Evolutionary conservation across 2,888 invertebrate species (phyloP), one percentile per base, ranked within the genome.

Genomic region (Eueremaeus valkanovi): DNA sequence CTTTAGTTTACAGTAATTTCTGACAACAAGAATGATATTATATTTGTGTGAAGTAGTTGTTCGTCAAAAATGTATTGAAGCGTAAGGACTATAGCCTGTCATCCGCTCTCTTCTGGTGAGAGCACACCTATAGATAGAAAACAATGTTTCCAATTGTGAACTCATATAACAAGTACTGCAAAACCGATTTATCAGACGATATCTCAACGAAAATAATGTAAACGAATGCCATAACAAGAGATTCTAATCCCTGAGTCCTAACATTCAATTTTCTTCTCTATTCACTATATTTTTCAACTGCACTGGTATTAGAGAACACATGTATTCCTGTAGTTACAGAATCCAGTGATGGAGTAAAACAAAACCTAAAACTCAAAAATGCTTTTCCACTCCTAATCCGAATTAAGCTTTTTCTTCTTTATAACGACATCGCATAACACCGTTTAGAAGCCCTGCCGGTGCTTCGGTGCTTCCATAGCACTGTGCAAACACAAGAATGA

Each of bases 301-400:
- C 21, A 49, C 21, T 11, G 6, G n/a, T 49, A 49, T 49, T 36
- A 36, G 6, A 36, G 36, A 36, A 18, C 21, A 49, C 21, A 49
- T 49, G n/a, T 49, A 49, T 49, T n/a, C 3, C 16, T 49, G 13
- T 51, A 51, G 9, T 13, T 51, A 51, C 51, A 21, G 51, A 13
- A 58, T 18, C 16, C 6, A 24, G 3, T 6, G 51, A 58, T 58
- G 6, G 58, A 24, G 27, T 58, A 27, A 24, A 58, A 58, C 58
- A 58, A 58, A 58, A 58, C 58, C 18, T 58, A 24, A 58, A 58
- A 58, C 58, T 58, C 58, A 58, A 58, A 58, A 58, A 58, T 58
- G 58, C 49, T 11, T 49, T 49, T 58, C 21, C 27, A 36, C 21
- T 8, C 6, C 24, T 24, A 58, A 24, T 24, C 58, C 24, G 16